Conservation (phyloP, 2,113 vertebrate genomes). For the Vidua macroura region DNA sequence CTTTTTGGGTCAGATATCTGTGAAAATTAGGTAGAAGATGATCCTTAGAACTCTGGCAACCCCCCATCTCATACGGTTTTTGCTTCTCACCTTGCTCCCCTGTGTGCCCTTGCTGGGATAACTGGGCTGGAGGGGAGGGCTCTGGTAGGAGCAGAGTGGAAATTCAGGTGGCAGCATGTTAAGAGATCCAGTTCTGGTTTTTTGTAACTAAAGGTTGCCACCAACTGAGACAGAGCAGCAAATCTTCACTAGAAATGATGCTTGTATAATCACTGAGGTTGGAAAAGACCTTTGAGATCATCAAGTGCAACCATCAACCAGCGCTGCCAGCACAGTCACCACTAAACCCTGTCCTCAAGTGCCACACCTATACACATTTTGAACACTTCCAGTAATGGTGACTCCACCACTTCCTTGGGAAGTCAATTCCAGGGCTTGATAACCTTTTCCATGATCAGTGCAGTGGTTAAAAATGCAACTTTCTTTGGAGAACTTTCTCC, state of each 20-base stretch:
- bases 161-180: neutral
- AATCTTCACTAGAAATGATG: neutral
- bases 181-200: neutral
- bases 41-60: neutral
- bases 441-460: rapidly evolving
- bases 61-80: rapidly evolving
- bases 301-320: neutral
- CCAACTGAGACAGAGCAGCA: neutral
- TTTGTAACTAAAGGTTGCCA: neutral
- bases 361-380: neutral
- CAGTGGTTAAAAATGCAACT: rapidly evolving
- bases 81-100: rapidly evolving
- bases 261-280: rapidly evolving
- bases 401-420: neutral
- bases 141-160: neutral
- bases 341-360: neutral
- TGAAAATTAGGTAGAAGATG: neutral
- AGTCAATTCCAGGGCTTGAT: neutral
- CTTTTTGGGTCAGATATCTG: neutral
- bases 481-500: neutral
- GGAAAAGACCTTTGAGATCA: neutral
- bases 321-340: neutral
- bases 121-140: neutral
- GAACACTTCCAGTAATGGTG: neutral
- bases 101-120: neutral